Evolutionary conservation across 2,113 vertebrate species (phyloP).

Genomic region (Chloroceryle aenea): DNA sequence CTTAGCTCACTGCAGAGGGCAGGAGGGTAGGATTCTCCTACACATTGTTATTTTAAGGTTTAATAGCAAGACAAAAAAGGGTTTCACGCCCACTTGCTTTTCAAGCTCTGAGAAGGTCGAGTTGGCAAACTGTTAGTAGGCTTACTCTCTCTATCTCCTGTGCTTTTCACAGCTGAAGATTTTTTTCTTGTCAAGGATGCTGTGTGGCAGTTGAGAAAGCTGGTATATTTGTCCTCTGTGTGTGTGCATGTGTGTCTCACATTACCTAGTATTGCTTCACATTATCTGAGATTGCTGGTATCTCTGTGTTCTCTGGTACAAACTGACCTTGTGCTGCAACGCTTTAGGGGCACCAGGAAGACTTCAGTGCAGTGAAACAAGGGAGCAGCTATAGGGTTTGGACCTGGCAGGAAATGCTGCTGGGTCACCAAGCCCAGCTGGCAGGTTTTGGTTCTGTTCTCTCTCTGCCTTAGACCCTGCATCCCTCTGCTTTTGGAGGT

Average conservation of each 20-base stretch:
- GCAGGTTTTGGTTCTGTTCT: neutral
- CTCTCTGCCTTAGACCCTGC: neutral
- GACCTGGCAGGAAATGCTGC: neutral
- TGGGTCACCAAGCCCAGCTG: neutral
- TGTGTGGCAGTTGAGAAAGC: neutral
- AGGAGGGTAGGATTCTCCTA: slow-evolving; percentile 30
- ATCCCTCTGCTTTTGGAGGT: neutral
- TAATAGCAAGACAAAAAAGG: slow-evolving; percentile 19
- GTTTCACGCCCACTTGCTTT: slow-evolving; percentile 38
- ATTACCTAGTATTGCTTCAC: neutral
- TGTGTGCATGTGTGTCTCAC: rapidly evolving
- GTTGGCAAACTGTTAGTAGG: slow-evolving; percentile 25
- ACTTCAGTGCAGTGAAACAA: neutral
- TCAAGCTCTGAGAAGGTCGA: slow-evolving; percentile 26
- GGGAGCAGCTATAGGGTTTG: neutral
- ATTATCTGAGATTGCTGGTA: neutral
- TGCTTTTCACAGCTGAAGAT: neutral
- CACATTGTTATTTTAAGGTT: slow-evolving; percentile 41
- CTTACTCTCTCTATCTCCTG: neutral
- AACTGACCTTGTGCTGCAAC: neutral
- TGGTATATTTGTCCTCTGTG: neutral
- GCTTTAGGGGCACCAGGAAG: neutral
- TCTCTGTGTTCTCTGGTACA: neutral
- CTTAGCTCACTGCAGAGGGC: neutral
- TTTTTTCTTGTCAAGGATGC: neutral